These are phyloP conservation scores for Chloromyia formosa DNA, from an alignment of 2,888 invertebrate species.

Conservation along the genomic window DNA sequence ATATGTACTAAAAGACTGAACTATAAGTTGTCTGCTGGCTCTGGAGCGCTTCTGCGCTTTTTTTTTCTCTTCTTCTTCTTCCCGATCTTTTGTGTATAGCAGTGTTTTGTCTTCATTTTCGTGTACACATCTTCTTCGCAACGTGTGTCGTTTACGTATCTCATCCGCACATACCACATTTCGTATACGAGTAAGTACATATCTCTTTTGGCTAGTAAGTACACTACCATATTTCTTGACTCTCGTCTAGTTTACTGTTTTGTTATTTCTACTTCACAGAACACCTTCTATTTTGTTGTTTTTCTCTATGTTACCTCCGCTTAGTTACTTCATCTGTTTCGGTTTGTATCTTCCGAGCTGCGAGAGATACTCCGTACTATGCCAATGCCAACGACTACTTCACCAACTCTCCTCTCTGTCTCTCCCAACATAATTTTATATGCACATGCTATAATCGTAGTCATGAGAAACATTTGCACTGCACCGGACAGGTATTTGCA, in stretches of 20 bases:
- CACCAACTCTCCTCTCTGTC: no score
- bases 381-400: no score
- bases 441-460: slow-evolving; percentile 6
- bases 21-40: not conserved
- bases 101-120: slow-evolving; percentile 1
- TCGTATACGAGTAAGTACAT: not conserved
- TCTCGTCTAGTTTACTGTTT: slow-evolving; percentile 2
- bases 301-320: not conserved
- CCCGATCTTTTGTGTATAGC: not conserved
- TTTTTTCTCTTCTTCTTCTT: no score
- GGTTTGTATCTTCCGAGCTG: no score
- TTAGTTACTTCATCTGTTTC: no score
- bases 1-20: not conserved
- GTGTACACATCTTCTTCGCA: not conserved
- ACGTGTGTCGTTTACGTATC: not conserved
- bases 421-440: not conserved
- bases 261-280: not conserved
- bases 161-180: no score
- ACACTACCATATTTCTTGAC: not conserved
- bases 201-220: not conserved
- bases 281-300: not conserved
- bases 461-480: slow-evolving; percentile 10
- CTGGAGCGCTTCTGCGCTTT: not conserved
- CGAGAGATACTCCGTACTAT: no score
- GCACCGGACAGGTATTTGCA: slow-evolving; percentile 2